phyloP scores from a whole-genome alignment of 2,888 invertebrate species.

The Stratiomys singularior region DNA sequence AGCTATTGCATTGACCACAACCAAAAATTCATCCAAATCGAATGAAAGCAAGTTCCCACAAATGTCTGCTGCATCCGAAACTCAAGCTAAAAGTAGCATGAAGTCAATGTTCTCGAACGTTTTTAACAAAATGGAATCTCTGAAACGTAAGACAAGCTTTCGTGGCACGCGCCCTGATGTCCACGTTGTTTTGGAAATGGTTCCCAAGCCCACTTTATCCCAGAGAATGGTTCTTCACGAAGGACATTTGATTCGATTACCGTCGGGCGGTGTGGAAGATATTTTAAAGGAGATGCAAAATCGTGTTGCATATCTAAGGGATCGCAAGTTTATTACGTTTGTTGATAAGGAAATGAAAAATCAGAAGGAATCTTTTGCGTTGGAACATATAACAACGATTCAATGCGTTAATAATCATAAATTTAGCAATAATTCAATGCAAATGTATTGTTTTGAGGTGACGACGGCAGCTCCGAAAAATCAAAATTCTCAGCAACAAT shows the following conservation, averaged over 20 bases:
- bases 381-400: conserved; percentile 69
- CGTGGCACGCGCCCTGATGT: conserved; percentile 58
- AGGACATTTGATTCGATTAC: conserved; percentile 63
- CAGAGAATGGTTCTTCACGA: conserved; percentile 62
- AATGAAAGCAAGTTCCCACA: conserved; percentile 27
- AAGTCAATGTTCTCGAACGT: conserved; percentile 61
- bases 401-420: conserved; percentile 65
- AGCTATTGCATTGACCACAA: conserved; percentile 57
- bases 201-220: conserved; percentile 63
- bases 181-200: conserved; percentile 62
- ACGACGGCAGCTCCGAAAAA: conserved; percentile 63
- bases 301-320: conserved; percentile 77
- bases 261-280: conserved; percentile 74
- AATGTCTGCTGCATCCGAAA: conserved; percentile 34
- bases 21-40: conserved; percentile 27
- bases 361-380: conserved; percentile 75
- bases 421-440: conserved; percentile 65
- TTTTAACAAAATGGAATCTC: conserved; percentile 59
- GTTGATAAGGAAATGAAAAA: conserved; percentile 76
- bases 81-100: conserved; percentile 44
- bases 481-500: conserved; percentile 40
- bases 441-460: conserved; percentile 65
- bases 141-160: conserved; percentile 62
- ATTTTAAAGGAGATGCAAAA: conserved; percentile 79
- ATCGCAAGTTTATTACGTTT: conserved; percentile 78